A percentile compares a stretch with the other conserved stretches of the same genome.
These are phyloP conservation scores for Nanorana parkeri DNA, from an alignment of 2,113 vertebrate species.

Conservation along the genomic window DNA sequence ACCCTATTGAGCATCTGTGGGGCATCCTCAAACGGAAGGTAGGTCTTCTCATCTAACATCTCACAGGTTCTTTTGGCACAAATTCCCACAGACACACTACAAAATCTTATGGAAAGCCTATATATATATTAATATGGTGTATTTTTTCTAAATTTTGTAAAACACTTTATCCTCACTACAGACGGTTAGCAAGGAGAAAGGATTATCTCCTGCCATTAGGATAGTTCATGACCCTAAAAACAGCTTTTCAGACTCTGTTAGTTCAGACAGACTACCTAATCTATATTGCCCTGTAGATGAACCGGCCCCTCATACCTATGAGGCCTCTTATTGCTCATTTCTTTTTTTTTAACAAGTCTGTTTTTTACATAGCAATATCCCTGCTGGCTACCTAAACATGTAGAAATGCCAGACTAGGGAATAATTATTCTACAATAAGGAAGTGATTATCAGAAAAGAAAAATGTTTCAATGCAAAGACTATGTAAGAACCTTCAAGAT, in stretches of 20 bases:
- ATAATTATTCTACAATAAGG: not conserved
- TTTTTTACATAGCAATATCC: not conserved
- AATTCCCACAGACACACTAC: too few species aligned
- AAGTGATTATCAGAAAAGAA: not conserved
- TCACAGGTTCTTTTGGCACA: too few species aligned
- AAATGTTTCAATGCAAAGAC: not conserved
- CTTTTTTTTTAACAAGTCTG: slow-evolving; percentile 13
- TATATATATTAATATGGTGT: too few species aligned
- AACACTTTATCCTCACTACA: too few species aligned
- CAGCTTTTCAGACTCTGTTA: slow-evolving; percentile 20
- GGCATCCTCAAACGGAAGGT: too few species aligned
- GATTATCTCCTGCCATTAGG: slow-evolving; percentile 17
- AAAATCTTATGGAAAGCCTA: too few species aligned
- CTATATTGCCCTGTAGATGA: slow-evolving; percentile 34
- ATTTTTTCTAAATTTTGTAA: too few species aligned
- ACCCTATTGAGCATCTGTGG: too few species aligned
- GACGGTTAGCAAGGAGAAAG: not conserved
- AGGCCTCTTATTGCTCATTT: slow-evolving; percentile 23
- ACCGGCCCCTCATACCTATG: not conserved
- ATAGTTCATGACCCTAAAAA: slow-evolving; percentile 18
- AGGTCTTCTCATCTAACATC: too few species aligned
- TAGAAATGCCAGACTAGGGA: not conserved
- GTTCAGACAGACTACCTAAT: slow-evolving; percentile 40
- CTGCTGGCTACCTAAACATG: not conserved
- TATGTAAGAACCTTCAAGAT: too few species aligned